Evolutionary conservation across 2,797 vertebrate genomes (phyloP), one percentile per base, ranked within the genome.

Genomic region (Ctenochaetus hawaiiensis): DNA sequence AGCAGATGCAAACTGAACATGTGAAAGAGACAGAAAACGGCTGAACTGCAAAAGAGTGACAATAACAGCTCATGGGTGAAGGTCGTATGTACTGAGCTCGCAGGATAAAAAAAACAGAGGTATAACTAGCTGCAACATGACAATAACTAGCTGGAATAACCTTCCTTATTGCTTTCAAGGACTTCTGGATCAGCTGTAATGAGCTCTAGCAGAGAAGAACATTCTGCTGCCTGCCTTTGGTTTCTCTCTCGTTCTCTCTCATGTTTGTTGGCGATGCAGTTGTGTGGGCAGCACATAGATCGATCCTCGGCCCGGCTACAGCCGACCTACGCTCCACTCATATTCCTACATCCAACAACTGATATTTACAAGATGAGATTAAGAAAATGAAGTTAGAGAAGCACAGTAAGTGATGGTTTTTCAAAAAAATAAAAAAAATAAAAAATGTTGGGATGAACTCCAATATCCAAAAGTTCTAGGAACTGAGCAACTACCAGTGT

Each of bases 271-370:
- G 58, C 37, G 34, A 20, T 23, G 67, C 65, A 60, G 62, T 34
- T 39, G 85, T 30, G 88, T 92, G 85, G 89, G 90, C 82, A 68
- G 81, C 57, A 34, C 77, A 79, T 23, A 17, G 74, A 88, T 91
- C 65, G 53, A 72, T 80, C 76, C 56, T 78, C 49, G 13, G 67
- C 80, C 70, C 45, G 53, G 67, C 69, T 68, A 37, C 68, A 67
- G 77, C 47, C 72, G 63, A 83, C 88, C 82, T 84, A 82, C 77
- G 53, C 83, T 72, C 57, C 69, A 16, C 70, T 67, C 75, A 58
- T 60, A 78, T 75, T 84, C 64, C 30, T 58, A 59, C 74, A 57
- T 80, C 26, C 75, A 86, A 68, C 63, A 66, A 75, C 67, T 75
- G 37, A 53, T 41, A 66, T 72, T 61, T 78, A 26, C 72, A 76